Conservation (phyloP, 1,140 invertebrate genomes). For the Panagrolaimus sp. region DNA sequence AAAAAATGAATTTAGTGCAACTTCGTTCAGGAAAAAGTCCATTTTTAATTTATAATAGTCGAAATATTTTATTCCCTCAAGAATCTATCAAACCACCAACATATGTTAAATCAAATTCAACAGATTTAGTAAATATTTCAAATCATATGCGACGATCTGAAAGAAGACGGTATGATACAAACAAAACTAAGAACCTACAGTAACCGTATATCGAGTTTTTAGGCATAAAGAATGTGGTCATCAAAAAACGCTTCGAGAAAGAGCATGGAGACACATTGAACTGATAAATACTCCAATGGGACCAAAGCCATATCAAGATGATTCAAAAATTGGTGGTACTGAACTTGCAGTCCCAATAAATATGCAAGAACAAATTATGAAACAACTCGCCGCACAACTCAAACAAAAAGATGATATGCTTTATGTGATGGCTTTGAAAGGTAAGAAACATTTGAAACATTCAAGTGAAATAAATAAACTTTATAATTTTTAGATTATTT, state of each 20-base stretch:
- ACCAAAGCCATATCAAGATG: background rate
- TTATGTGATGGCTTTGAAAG: conserved; percentile 17
- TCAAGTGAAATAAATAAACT: conserved; percentile 20
- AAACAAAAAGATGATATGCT: conserved; percentile 28
- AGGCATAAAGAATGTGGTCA: conserved; percentile 23
- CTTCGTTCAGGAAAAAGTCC: conserved; percentile 30
- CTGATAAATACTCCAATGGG: conserved; percentile 5
- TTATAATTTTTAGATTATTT: conserved; percentile 31
- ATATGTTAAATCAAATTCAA: conserved; percentile 2
- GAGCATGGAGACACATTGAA: conserved; percentile 23
- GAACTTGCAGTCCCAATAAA: conserved; percentile 24
- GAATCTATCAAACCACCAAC: background rate
- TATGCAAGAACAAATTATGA: conserved; percentile 20
- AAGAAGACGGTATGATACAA: background rate
- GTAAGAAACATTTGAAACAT: conserved; percentile 32
- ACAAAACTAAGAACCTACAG: background rate
- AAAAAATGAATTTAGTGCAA: conserved; percentile 41
- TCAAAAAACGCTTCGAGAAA: conserved; percentile 22
- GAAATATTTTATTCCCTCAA: conserved; percentile 18
- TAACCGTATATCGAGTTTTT: too few relatives aligned
- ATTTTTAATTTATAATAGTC: conserved; percentile 35
- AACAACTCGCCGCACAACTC: conserved; percentile 24
- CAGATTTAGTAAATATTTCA: background rate
- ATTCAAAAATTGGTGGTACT: conserved; percentile 11
- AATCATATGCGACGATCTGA: background rate